Percentiles rank a stretch among this genome's conserved stretches.
These are phyloP conservation scores for Zoanthus gigantus DNA, from an alignment of 92 coral and sea anemone species.

Conservation along the genomic window DNA sequence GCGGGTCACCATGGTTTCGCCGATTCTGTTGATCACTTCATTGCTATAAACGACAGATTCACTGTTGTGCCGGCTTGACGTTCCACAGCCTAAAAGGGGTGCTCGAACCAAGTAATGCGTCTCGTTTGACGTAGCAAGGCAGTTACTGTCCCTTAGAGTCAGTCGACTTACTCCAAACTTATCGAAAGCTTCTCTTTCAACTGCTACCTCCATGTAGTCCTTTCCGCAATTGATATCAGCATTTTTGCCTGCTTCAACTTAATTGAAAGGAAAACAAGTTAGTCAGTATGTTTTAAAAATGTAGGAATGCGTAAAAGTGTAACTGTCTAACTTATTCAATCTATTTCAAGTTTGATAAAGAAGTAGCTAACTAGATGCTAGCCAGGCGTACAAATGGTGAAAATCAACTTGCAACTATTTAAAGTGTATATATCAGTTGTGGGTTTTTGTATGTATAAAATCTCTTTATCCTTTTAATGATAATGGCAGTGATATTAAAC, in stretches of 20 bases:
- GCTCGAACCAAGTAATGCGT: constrained; percentile 78
- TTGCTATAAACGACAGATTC: constrained; percentile 86
- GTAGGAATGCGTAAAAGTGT: not conserved
- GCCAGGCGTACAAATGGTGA: too few species aligned
- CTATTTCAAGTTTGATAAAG: too few species aligned
- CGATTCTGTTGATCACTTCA: constrained; percentile 58
- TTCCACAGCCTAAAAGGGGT: constrained; percentile 87
- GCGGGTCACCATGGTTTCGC: constrained; percentile 60
- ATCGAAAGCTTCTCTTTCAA: constrained; percentile 54
- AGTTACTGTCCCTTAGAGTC: constrained; percentile 66
- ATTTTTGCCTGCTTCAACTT: constrained; percentile 34
- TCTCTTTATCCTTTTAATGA: too few species aligned
- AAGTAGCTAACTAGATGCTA: too few species aligned
- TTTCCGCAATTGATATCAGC: constrained; percentile 68
- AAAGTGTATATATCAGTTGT: too few species aligned
- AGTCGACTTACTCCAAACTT: constrained; percentile 55
- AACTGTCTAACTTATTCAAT: too few species aligned
- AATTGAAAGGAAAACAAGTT: not conserved
- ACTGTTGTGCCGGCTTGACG: constrained; percentile 67
- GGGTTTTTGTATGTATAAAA: too few species aligned
- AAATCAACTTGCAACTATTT: too few species aligned
- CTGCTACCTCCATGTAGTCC: constrained; percentile 72
- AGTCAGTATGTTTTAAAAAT: not conserved
- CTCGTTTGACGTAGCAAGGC: constrained; percentile 71
- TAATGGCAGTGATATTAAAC: too few species aligned